Evolutionary conservation across 2,888 invertebrate genomes (phyloP), one percentile per base, ranked within the genome.

Genomic region (Lissonota sp.): DNA sequence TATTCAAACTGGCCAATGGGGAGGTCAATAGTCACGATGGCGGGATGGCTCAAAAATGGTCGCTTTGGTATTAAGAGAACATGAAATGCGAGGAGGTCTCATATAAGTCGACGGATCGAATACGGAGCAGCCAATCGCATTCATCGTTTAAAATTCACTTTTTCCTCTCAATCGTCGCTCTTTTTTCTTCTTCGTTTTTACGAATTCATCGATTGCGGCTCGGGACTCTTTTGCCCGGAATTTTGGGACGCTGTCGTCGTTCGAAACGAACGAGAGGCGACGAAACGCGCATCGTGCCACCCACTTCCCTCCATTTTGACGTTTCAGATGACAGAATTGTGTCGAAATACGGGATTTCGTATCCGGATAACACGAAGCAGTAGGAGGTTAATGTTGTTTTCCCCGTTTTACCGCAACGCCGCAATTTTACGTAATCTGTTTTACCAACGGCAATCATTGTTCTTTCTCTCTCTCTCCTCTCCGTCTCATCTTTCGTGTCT

Each of bases 261-360:
- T 77, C 42, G 55, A 42, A 14, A 14, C 53, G 37, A 67, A 75
- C 69, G 44, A 16, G 44, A 16, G 75, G 75, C 73, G 69, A 70
- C 69, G 64, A 53, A 69, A 67, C 75, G 53, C 64, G 44, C 66
- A 49, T 67, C 55, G 55, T 70, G 51, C 82, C 79, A 79, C 75
- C 82, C 82, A 74, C 82, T 82, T 26, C 74, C 75, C 82, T 71
- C 79, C 82, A 79, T 82, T 82, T 82, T 82, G 82, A 82, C 82
- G 82, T 82, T 82, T 82, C 82, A 82, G 82, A 82, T 82, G 82
- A 82, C 82, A 82, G 82, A 82, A 82, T 82, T 82, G 82, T 82
- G 82, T 82, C 82, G 82, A 82, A 82, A 82, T 82, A 79, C 82
- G 82, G 82, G 82, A 82, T 82, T 82, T 82, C 79, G 75, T 82